Percentiles rank a stretch among this genome's conserved stretches.
phyloP scores from a whole-genome alignment of 2,113 vertebrate genomes.

The Siphamia tubifer region DNA sequence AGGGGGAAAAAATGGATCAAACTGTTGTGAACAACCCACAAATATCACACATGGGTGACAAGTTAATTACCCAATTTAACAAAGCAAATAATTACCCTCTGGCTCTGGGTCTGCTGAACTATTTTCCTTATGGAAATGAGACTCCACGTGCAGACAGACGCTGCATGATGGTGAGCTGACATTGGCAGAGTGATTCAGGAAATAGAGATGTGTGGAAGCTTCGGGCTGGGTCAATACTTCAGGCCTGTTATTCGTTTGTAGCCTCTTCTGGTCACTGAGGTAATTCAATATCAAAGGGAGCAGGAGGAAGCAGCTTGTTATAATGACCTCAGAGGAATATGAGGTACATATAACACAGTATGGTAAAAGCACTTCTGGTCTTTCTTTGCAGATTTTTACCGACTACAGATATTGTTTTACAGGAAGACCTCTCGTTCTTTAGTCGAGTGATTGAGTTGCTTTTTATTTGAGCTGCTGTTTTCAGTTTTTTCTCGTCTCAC shows the following conservation, averaged over 20 bases:
- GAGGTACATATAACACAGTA: no score
- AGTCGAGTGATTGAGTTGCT: no score
- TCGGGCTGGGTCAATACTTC: constrained; percentile 22
- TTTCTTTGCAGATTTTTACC: no score
- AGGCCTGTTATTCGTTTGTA: constrained; percentile 30
- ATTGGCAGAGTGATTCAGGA: constrained; percentile 8
- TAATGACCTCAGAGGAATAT: no score
- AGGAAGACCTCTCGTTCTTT: no score
- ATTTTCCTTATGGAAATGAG: constrained; percentile 54
- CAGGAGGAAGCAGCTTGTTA: not conserved
- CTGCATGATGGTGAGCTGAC: not conserved
- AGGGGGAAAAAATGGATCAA: constrained; percentile 5
- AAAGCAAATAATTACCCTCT: constrained; percentile 60
- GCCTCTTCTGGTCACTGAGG: constrained; percentile 34
- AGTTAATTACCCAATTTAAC: constrained; percentile 61
- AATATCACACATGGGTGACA: constrained; percentile 50
- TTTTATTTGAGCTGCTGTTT: no score
- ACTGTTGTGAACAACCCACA: constrained; percentile 37
- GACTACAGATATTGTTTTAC: no score
- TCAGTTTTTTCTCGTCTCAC: no score
- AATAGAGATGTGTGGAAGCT: not conserved
- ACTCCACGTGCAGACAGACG: not conserved
- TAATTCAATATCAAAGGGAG: constrained; percentile 25
- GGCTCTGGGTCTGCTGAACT: constrained; percentile 24
- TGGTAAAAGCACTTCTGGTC: no score